Evolutionary conservation across 1,140 invertebrate genomes (phyloP).

Genomic region (Drosophila ambigua): DNA sequence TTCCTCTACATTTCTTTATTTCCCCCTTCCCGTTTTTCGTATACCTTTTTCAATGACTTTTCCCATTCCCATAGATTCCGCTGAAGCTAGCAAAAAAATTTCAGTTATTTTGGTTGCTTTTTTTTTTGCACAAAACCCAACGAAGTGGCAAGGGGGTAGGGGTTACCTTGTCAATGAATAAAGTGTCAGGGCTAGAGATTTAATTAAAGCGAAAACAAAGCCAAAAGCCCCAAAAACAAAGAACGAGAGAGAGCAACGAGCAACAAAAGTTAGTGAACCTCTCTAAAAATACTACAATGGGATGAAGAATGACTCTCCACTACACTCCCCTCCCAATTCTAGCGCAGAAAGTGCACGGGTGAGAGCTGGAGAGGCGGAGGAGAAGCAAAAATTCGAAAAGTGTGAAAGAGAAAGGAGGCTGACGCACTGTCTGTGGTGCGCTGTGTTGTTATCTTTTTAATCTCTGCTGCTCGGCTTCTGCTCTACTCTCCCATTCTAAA

Average conservation of each 20-base stretch:
- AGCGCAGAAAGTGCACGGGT: constrained; percentile 39
- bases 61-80: constrained; percentile 51
- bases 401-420: constrained; percentile 41
- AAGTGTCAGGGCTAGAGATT: constrained; percentile 81
- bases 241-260: not conserved
- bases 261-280: constrained; percentile 51
- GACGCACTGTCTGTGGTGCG: not conserved
- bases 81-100: constrained; percentile 59
- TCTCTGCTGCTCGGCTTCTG: too few relatives aligned
- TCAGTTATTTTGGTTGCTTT: constrained; percentile 19
- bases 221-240: constrained; percentile 21
- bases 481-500: too few relatives aligned
- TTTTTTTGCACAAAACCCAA: constrained; percentile 44
- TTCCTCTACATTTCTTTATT: too few relatives aligned
- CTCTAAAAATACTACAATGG: constrained; percentile 48
- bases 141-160: constrained; percentile 10
- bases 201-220: constrained; percentile 62
- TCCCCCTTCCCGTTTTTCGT: not conserved
- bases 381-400: constrained; percentile 13
- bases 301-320: constrained; percentile 13
- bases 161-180: constrained; percentile 79
- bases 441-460: too few relatives aligned
- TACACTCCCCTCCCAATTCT: too few relatives aligned
- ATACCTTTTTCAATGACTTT: constrained; percentile 43
- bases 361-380: constrained; percentile 2